These are phyloP conservation scores for Anoplopoma fimbria DNA, from an alignment of 2,113 vertebrate genomes.

Conservation along the genomic window DNA sequence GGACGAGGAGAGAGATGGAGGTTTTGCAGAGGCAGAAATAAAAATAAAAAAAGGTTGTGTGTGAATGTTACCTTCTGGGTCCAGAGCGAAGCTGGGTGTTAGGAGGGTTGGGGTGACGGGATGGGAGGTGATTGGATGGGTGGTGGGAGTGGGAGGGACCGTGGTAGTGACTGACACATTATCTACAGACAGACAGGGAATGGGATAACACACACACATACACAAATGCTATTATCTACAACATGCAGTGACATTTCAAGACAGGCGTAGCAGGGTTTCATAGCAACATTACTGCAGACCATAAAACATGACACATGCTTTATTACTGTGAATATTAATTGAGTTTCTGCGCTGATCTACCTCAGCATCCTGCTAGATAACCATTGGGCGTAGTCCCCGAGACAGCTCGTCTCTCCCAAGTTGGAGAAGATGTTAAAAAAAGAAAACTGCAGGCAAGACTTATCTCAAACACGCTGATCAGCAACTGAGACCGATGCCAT, in stretches of 20 bases:
- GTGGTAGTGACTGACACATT: constrained; percentile 79
- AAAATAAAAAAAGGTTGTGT: constrained; percentile 10
- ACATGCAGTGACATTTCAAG: constrained; percentile 68
- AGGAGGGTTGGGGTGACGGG: constrained; percentile 66
- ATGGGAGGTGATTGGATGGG: constrained; percentile 66
- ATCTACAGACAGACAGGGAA: constrained; percentile 79
- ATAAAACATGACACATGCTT: constrained; percentile 52
- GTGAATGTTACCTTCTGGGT: constrained; percentile 74
- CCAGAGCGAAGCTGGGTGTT: constrained; percentile 28
- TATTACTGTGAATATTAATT: constrained; percentile 20
- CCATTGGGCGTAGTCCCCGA: constrained; percentile 7
- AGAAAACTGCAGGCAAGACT: constrained; percentile 13
- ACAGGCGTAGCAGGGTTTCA: constrained; percentile 41
- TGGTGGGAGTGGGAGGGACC: constrained; percentile 73
- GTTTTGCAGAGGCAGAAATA: constrained; percentile 23
- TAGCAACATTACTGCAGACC: constrained; percentile 28
- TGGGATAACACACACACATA: constrained; percentile 66
- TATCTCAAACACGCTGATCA: constrained; percentile 4
- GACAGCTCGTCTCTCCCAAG: neutral
- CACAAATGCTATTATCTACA: constrained; percentile 68
- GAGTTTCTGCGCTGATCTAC: constrained; percentile 11
- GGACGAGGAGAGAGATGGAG: constrained; percentile 39
- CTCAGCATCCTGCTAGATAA: constrained; percentile 17
- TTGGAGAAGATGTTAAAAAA: constrained; percentile 22
- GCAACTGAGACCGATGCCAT: constrained; percentile 32